Conservation (phyloP, 1,140 invertebrate species). For the Leptinotarsa undecemlineata region DNA sequence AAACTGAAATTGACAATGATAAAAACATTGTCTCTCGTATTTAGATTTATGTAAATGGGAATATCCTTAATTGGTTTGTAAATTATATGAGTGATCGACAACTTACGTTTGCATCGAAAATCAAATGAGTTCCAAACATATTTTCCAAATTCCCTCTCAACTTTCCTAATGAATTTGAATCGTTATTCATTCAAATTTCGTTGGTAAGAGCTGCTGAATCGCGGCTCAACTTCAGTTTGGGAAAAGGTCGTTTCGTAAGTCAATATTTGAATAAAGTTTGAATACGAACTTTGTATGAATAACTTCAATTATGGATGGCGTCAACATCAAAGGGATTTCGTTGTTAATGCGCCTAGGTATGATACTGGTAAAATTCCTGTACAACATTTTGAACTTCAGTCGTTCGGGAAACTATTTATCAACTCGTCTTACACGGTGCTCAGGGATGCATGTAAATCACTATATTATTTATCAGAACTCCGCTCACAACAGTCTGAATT, state of each 20-base stretch:
- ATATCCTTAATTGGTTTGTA: too few species aligned
- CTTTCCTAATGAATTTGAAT: slow-evolving; percentile 8
- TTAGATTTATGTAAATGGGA: too few species aligned
- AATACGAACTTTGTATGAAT: slow-evolving; percentile 5
- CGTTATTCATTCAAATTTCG: neutral
- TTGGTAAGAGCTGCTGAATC: neutral
- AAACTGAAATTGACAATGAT: too few species aligned
- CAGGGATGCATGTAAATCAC: neutral
- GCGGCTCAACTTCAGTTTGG: neutral
- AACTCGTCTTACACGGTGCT: neutral
- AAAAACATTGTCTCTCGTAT: too few species aligned
- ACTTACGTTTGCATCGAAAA: too few species aligned
- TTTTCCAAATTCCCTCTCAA: neutral
- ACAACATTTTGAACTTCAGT: neutral
- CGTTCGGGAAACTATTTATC: neutral
- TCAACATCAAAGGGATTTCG: slow-evolving; percentile 3
- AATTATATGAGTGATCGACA: too few species aligned
- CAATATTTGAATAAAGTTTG: slow-evolving; percentile 9
- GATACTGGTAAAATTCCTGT: neutral
- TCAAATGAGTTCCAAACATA: too few species aligned
- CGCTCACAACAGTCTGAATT: neutral
- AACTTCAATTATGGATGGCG: slow-evolving; percentile 9
- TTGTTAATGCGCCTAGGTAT: neutral
- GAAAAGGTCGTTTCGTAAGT: slow-evolving; percentile 1
- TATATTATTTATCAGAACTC: neutral